Evolutionary conservation across 2,888 invertebrate genomes (phyloP).

Genomic region (Hypselothyrea guttata): DNA sequence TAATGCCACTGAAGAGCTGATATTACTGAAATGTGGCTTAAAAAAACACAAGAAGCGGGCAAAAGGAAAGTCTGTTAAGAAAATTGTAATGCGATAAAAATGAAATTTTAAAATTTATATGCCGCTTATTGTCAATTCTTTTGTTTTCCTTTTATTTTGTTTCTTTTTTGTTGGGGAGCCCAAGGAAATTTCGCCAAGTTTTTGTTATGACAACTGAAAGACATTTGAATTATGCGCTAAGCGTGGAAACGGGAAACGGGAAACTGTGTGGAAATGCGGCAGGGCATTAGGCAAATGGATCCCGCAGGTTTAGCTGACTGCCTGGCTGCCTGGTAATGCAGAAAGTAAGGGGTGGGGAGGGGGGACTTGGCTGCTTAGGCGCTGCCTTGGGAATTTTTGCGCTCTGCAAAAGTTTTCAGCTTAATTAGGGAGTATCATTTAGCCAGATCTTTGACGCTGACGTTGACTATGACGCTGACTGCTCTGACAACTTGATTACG

Average conservation of each 20-base stretch:
- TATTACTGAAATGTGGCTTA: conserved; percentile 66
- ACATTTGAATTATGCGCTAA: conserved; percentile 60
- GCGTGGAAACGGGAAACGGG: conserved; percentile 19
- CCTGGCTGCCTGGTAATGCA: too few relatives aligned
- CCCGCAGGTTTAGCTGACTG: conserved; percentile 69
- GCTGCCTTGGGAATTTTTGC: conserved; percentile 54
- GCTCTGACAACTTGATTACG: conserved; percentile 74
- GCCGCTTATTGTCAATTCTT: conserved; percentile 69
- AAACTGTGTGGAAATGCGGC: conserved; percentile 48
- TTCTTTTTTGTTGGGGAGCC: too few relatives aligned
- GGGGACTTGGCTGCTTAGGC: conserved; percentile 29
- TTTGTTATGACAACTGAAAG: conserved; percentile 75
- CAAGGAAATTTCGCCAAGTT: conserved; percentile 46
- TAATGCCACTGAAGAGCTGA: conserved; percentile 61
- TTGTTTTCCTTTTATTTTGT: conserved; percentile 6
- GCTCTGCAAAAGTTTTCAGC: conserved; percentile 48
- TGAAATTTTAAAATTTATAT: conserved; percentile 76
- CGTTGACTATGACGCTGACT: conserved; percentile 22
- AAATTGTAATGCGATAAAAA: conserved; percentile 77
- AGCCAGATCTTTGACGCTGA: conserved; percentile 35
- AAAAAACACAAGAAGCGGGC: conserved; percentile 16
- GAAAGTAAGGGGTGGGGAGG: too few relatives aligned
- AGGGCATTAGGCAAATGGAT: conserved; percentile 73
- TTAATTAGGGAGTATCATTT: conserved; percentile 68
- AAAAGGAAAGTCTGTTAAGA: conserved; percentile 39